phyloP scores from a whole-genome alignment of 35 echinoderm and acorn worm genomes.

The Diadema setosum region DNA sequence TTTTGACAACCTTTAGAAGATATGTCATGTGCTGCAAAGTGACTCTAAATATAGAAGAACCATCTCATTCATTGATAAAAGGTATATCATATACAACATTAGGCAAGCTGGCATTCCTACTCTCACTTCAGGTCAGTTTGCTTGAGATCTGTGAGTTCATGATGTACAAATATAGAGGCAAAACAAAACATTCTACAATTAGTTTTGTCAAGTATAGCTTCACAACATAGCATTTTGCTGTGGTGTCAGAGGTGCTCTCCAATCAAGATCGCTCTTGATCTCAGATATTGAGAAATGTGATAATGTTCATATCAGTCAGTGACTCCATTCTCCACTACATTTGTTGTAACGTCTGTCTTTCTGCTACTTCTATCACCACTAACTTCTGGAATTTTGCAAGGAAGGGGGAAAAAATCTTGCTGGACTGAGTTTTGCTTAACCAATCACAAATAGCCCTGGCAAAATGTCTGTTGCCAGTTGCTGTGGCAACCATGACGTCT shows the following conservation, averaged over 20 bases:
- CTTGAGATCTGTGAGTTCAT: no score
- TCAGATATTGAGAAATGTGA: not conserved
- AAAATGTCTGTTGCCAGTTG: not conserved
- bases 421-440: not conserved
- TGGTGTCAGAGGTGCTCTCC: no score
- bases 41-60: not conserved
- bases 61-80: no score
- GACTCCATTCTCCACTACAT: not conserved
- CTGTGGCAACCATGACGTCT: not conserved
- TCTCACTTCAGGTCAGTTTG: no score
- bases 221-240: no score
- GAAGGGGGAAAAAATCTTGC: not conserved
- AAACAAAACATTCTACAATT: no score
- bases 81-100: no score
- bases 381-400: not conserved
- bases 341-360: not conserved
- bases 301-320: not conserved
- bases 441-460: not conserved
- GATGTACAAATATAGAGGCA: no score
- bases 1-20: not conserved
- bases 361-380: conserved; percentile 9
- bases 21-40: not conserved
- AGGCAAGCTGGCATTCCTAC: no score
- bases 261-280: no score
- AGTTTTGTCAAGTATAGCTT: no score